These are phyloP conservation scores for Haemorhous mexicanus DNA, from an alignment of 2,113 vertebrate genomes.

Conservation along the genomic window DNA sequence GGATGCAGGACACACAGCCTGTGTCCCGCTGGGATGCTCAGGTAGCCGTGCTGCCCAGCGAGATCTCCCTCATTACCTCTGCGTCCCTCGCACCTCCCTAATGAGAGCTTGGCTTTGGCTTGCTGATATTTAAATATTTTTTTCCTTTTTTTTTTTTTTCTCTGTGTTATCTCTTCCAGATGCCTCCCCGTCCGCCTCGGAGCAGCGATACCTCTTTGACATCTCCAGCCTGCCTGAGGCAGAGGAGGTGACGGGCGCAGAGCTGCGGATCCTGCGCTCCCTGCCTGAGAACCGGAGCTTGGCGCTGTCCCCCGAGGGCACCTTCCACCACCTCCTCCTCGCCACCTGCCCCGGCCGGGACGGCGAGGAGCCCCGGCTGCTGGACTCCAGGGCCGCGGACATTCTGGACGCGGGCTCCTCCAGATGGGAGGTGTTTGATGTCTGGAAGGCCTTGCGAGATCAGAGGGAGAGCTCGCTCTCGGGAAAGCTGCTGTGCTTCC, in stretches of 20 bases:
- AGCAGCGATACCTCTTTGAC: constrained; percentile 82
- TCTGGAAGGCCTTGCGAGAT: constrained; percentile 70
- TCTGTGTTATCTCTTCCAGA: constrained; percentile 23
- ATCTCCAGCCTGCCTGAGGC: constrained; percentile 74
- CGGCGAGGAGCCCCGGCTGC: constrained; percentile 18
- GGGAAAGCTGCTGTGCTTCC: constrained; percentile 71
- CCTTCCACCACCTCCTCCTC: constrained; percentile 74
- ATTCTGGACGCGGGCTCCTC: constrained; percentile 34
- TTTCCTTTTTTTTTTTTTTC: rapidly evolving
- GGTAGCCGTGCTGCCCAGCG: background rate
- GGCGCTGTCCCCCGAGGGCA: constrained; percentile 56
- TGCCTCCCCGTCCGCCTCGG: background rate
- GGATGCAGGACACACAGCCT: background rate
- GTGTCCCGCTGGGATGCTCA: background rate
- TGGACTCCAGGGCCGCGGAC: constrained; percentile 74
- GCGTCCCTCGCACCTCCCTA: background rate
- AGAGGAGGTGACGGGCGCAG: constrained; percentile 78
- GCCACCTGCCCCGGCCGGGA: constrained; percentile 65
- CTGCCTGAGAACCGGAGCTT: constrained; percentile 44
- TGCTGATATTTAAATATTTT: background rate
- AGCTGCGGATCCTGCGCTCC: constrained; percentile 78
- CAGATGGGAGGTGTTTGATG: constrained; percentile 85
- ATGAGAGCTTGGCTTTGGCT: background rate
- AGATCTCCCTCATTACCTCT: background rate
- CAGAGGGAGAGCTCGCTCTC: constrained; percentile 4